Base-by-base conservation (phyloP, 2,797 vertebrate species). In the Synaphobranchus kaupii region DNA sequence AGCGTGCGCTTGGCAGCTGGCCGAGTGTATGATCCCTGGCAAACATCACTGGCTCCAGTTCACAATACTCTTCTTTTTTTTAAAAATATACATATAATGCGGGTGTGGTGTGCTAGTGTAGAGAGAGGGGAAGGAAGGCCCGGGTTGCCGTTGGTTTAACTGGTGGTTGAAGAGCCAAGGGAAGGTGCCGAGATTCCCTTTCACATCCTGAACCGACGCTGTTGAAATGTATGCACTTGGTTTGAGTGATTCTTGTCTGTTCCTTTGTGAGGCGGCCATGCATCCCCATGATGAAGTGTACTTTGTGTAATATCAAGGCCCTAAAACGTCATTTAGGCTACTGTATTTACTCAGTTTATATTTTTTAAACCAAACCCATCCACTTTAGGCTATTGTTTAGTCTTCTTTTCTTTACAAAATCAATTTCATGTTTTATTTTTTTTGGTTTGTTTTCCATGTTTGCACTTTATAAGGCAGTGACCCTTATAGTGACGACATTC, bases 11-110 rank as follows among this genome's bases (percentile, higher is more conserved):
- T 95, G 96, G 96, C 95, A 93, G 85, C 85, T 84, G 87, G 93
- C 93, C 93, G 91, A 91, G 92, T 92, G 93, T 94, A 93, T 94
- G 94, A 95, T 94, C 94, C 93, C 95, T 95, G 95, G 94, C 94
- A 94, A 90, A 0, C 68, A 92, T 89, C 89, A 91, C 86, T 89
- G 91, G 88, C 91, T 91, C 85, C 89, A 89, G 90, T 90, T 93
- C 93, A 94, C 93, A 90, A 93, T 92, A 89, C 92, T 85, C 89
- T 91, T n/a, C 58, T 87, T n/a, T 83, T 39, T 39, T 39, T n/a
- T n/a, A n/a, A n/a, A n/a, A n/a, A n/a, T n/a, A 39, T 39, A 39
- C 10, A 25, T 87, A 80, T 63, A 90, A 89, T 89, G 89, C 90
- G 92, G 89, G 71, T 90, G 91, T 90, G 91, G 92, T 92, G 92